A percentile compares a stretch with the other conserved stretches of the same genome.
These are phyloP conservation scores for Tenualosa thibaudeaui DNA, from an alignment of 2,797 vertebrate genomes.

Conservation along the genomic window DNA sequence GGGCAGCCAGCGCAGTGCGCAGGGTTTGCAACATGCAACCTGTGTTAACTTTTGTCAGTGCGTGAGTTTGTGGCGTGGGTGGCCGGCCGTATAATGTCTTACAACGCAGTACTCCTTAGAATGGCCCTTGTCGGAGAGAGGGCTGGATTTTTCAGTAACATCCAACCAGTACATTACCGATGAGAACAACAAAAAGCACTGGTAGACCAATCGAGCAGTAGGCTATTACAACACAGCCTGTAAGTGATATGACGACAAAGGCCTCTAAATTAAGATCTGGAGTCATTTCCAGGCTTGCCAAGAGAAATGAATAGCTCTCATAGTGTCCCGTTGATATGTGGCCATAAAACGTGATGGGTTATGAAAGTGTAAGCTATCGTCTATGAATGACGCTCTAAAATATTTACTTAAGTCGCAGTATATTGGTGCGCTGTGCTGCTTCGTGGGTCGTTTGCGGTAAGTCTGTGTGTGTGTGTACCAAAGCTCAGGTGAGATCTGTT, in stretches of 20 bases:
- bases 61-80: background rate
- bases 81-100: background rate
- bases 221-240: background rate
- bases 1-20: background rate
- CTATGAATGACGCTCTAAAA: background rate
- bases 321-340: background rate
- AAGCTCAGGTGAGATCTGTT: background rate
- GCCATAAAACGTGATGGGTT: background rate
- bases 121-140: background rate
- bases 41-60: constrained; percentile 3
- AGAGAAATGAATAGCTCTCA: background rate
- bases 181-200: background rate
- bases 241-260: background rate
- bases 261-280: background rate
- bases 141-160: background rate
- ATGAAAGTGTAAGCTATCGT: background rate
- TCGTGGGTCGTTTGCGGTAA: background rate
- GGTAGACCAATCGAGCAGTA: background rate
- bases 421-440: background rate
- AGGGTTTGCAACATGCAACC: background rate
- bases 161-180: background rate
- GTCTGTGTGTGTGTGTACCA: background rate
- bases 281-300: background rate
- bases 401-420: background rate
- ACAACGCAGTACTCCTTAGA: background rate